phyloP scores from a whole-genome alignment of 1,140 invertebrate species.

The Physella acuta region DNA sequence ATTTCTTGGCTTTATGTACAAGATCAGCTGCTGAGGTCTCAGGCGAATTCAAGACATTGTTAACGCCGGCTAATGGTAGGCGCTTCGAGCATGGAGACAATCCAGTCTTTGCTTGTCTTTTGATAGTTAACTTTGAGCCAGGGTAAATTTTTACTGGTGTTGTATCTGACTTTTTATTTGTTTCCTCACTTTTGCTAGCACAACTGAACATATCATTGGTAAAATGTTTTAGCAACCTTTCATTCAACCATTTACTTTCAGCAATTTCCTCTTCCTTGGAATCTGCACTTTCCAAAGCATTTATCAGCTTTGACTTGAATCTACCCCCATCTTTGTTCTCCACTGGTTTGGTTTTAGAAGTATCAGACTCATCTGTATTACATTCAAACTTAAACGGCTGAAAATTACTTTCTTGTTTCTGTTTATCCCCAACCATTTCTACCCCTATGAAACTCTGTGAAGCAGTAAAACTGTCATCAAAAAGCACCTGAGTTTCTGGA shows the following conservation, averaged over 20 bases:
- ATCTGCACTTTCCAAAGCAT: slow-evolving; percentile 8
- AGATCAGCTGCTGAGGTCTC: not conserved
- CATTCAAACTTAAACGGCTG: too few relatives aligned
- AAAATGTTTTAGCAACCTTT: slow-evolving; percentile 1
- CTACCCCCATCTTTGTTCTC: too few relatives aligned
- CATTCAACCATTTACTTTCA: not conserved
- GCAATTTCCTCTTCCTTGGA: not conserved
- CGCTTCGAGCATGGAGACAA: slow-evolving; percentile 13
- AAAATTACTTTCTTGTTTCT: too few relatives aligned
- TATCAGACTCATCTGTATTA: too few relatives aligned
- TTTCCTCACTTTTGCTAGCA: not conserved
- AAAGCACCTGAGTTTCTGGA: too few relatives aligned
- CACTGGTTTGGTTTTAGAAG: too few relatives aligned
- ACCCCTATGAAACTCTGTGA: too few relatives aligned
- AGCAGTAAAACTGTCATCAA: too few relatives aligned
- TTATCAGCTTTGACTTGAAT: not conserved
- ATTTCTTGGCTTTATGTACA: slow-evolving; percentile 1
- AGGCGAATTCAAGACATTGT: not conserved
- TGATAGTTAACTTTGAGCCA: not conserved
- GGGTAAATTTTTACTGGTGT: slow-evolving; percentile 16
- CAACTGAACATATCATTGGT: not conserved
- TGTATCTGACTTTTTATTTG: not conserved
- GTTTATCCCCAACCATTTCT: too few relatives aligned
- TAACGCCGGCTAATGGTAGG: not conserved
- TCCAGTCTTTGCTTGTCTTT: slow-evolving; percentile 15